These are phyloP conservation scores for Vimba vimba DNA, from an alignment of 2,113 vertebrate species.

Conservation along the genomic window DNA sequence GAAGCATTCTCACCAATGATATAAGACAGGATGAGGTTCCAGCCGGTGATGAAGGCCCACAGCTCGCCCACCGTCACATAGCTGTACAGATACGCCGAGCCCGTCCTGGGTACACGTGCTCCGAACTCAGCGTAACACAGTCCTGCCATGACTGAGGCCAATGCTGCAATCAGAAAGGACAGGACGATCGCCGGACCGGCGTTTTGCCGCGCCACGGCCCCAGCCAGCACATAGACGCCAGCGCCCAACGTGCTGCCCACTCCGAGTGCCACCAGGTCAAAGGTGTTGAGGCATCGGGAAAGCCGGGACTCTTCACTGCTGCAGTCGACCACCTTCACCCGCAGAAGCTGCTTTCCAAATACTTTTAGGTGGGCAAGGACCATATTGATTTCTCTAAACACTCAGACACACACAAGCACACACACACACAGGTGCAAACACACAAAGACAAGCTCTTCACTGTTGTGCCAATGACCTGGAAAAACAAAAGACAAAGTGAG, in stretches of 20 bases:
- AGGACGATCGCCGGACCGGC: conserved; percentile 91
- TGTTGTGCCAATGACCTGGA: background rate
- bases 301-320: conserved; percentile 82
- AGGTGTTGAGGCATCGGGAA: conserved; percentile 88
- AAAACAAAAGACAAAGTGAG: background rate
- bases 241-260: conserved; percentile 95
- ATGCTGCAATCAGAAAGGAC: conserved; percentile 90
- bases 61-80: conserved; percentile 95
- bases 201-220: conserved; percentile 85
- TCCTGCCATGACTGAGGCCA: conserved; percentile 92
- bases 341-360: conserved; percentile 85
- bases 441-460: background rate
- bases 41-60: conserved; percentile 95
- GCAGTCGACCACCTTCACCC: conserved; percentile 90
- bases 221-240: conserved; percentile 93
- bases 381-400: conserved; percentile 68
- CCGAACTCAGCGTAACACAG: conserved; percentile 96
- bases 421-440: background rate
- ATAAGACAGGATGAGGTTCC: conserved; percentile 98
- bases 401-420: background rate
- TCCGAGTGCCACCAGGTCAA: conserved; percentile 92
- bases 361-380: conserved; percentile 73
- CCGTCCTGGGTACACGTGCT: conserved; percentile 91
- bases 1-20: conserved; percentile 84
- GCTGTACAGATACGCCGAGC: conserved; percentile 96